phyloP scores from a whole-genome alignment of 1,140 invertebrate genomes.

The Drosophila paulistorum region DNA sequence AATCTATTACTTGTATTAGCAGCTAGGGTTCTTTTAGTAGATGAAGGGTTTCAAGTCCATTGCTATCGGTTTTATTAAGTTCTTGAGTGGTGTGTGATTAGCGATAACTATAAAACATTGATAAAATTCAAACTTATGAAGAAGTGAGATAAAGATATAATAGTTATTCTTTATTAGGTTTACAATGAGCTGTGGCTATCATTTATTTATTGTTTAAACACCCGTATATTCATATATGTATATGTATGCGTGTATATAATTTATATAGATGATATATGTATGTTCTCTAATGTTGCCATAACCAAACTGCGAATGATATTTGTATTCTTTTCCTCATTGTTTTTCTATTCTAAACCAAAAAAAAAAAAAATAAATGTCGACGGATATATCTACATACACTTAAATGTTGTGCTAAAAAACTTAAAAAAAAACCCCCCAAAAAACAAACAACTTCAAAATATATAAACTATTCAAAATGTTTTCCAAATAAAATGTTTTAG shows the following conservation, averaged over 20 bases:
- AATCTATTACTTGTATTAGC: too few relatives aligned
- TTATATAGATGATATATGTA: slow-evolving; percentile 28
- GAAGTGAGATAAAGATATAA: too few relatives aligned
- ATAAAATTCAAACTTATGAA: too few relatives aligned
- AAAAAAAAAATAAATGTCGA: slow-evolving; percentile 14
- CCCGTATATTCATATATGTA: background rate
- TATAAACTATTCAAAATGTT: slow-evolving; percentile 62
- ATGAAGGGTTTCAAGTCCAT: too few relatives aligned
- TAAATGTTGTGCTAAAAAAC: slow-evolving; percentile 71
- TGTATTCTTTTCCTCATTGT: slow-evolving; percentile 68
- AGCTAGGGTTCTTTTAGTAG: too few relatives aligned
- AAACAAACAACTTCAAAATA: slow-evolving; percentile 45
- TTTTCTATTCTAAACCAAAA: slow-evolving; percentile 36
- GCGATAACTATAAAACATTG: too few relatives aligned
- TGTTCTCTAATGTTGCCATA: slow-evolving; percentile 52
- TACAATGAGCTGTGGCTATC: too few relatives aligned
- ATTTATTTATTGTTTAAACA: background rate
- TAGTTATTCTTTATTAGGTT: too few relatives aligned
- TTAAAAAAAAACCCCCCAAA: slow-evolving; percentile 31
- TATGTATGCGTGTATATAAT: background rate
- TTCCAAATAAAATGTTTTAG: slow-evolving; percentile 48
- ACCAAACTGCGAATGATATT: slow-evolving; percentile 69
- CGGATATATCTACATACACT: slow-evolving; percentile 54
- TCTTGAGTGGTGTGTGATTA: too few relatives aligned
- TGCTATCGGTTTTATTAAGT: too few relatives aligned